phyloP scores from a whole-genome alignment of 2,113 vertebrate genomes.

The Cromileptes altivelis region DNA sequence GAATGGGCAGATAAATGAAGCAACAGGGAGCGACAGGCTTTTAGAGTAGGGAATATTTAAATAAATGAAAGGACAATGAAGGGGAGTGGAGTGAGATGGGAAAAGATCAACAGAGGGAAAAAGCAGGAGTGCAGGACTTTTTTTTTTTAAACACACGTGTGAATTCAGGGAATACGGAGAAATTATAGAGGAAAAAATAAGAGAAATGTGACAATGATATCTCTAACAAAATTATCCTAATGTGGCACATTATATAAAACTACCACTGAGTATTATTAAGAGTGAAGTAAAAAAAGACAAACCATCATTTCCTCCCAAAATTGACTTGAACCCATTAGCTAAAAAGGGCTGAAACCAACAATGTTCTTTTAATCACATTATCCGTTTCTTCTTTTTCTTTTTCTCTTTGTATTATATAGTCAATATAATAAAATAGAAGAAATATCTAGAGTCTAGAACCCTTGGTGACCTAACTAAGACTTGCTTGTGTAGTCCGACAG shows the following conservation, averaged over 20 bases:
- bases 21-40: constrained; percentile 47
- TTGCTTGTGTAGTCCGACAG: too few relatives aligned
- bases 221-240: neutral
- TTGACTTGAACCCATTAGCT: neutral
- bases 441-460: neutral
- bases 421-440: neutral
- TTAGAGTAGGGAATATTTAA: constrained; percentile 37
- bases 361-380: neutral
- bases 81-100: constrained; percentile 3
- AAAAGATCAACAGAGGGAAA: constrained; percentile 6
- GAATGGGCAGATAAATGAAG: constrained; percentile 41
- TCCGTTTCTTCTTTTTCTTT: neutral
- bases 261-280: too few relatives aligned
- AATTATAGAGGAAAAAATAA: neutral
- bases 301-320: neutral
- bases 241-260: neutral
- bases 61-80: constrained; percentile 57
- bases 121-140: neutral
- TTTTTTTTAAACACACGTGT: neutral
- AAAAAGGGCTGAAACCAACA: neutral
- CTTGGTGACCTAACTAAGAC: neutral
- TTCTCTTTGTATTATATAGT: neutral
- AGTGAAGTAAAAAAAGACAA: too few relatives aligned
- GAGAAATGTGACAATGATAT: neutral
- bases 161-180: neutral